Conservation (phyloP, 2,113 vertebrate genomes). For the Cervus canadensis region DNA sequence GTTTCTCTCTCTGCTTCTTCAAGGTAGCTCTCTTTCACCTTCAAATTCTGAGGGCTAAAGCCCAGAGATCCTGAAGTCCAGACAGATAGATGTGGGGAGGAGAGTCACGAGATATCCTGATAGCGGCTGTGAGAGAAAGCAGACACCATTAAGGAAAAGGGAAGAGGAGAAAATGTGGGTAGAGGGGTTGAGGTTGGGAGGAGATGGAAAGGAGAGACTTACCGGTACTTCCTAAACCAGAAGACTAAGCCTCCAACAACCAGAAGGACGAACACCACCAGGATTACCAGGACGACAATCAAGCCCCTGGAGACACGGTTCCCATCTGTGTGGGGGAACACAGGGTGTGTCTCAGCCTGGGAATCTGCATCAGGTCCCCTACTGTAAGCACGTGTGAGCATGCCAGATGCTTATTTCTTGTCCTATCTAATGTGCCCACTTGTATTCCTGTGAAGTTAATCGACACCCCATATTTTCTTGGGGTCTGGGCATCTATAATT, state of each 20-base stretch:
- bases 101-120: not conserved
- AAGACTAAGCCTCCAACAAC: too few species aligned
- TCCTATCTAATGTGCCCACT: not conserved
- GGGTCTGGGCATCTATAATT: not conserved
- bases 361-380: not conserved
- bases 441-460: not conserved
- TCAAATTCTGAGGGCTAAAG: not conserved
- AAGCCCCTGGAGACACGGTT: accelerated
- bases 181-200: too few species aligned
- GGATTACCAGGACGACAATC: not conserved
- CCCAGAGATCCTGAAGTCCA: not conserved
- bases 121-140: too few species aligned
- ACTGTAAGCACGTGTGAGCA: not conserved
- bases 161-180: too few species aligned
- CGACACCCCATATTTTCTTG: not conserved
- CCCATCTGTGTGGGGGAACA: not conserved
- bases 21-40: not conserved
- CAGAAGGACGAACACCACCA: too few species aligned
- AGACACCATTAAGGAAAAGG: too few species aligned
- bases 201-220: too few species aligned
- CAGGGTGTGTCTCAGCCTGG: not conserved
- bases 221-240: too few species aligned
- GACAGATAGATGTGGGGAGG: not conserved
- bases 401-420: not conserved
- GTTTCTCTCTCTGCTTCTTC: not conserved